Evolutionary conservation across 2,888 invertebrate genomes (phyloP), one percentile per base, ranked within the genome.

Genomic region (Acanthosepion esculentum): DNA sequence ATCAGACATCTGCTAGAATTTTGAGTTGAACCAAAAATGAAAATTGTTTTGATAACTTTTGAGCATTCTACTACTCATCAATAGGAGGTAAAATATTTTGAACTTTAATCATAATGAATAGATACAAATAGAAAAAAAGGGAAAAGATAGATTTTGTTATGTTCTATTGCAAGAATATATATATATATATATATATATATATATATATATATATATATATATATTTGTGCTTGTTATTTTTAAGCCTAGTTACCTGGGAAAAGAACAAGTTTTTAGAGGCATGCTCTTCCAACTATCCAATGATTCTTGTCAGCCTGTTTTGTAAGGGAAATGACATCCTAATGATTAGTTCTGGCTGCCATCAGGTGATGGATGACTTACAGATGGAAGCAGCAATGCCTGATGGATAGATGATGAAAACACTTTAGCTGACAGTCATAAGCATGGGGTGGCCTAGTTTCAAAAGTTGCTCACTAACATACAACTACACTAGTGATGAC

Each of bases 301-400:
- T 26, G 29, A 18, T 78, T 78, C n/a, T 78, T 78, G 29, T 15
- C n/a, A n/a, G 64, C 64, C 64, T 64, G 78, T n/a, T n/a, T 41
- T 78, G 8, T 78, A 18, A 78, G 50, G 50, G 29, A 50, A 92
- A 53, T 92, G 92, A 92, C 92, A 92, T 53, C 50, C 48, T 50
- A 92, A 53, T 92, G 92, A 50, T 92, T 92, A 92, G 92, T 92
- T 92, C 92, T 92, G 92, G 50, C n/a, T 92, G 92, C 92, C 92
- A 92, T 92, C 29, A 50, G 48, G 50, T 92, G 92, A 92, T 92
- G 92, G 92, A 92, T 92, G 92, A 92, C 92, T 92, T 92, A 53
- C 92, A 92, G 92, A 92, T 92, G 92, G 92, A 53, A 92, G 15
- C 92, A 92, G 41, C n/a, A 78, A 78, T 78, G 78, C 78, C n/a